Conservation (phyloP, 1,140 invertebrate genomes). For the Hylyphantes graminicola region DNA sequence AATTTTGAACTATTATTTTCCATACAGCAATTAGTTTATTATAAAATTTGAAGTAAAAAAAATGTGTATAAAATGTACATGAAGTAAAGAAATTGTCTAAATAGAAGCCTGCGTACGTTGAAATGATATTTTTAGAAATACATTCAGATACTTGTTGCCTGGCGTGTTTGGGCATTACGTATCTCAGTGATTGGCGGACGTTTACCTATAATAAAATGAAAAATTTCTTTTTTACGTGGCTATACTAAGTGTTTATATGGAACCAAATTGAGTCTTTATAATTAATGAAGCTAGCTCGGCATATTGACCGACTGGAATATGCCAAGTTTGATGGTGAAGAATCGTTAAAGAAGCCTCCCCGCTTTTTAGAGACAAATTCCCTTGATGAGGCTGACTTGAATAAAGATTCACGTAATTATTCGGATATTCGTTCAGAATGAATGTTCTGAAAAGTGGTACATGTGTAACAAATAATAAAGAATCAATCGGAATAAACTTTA, state of each 20-base stretch:
- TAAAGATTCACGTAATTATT: too few relatives aligned
- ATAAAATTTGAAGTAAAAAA: too few relatives aligned
- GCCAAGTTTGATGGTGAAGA: conserved; percentile 11
- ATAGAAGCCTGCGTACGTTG: conserved; percentile 4
- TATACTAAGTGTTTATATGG: not conserved
- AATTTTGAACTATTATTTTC: too few relatives aligned
- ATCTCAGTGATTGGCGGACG: not conserved
- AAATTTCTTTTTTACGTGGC: conserved; percentile 19
- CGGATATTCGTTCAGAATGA: too few relatives aligned
- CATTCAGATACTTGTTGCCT: conserved; percentile 23
- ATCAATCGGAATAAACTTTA: too few relatives aligned
- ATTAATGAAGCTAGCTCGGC: conserved; percentile 15
- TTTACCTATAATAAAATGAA: conserved; percentile 14
- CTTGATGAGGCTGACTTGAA: not conserved
- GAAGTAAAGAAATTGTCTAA: too few relatives aligned
- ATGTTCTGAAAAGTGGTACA: too few relatives aligned
- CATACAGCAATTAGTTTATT: too few relatives aligned
- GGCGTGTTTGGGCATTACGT: conserved; percentile 7
- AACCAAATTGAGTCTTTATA: conserved; percentile 27
- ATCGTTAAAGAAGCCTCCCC: conserved; percentile 8
- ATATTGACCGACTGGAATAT: conserved; percentile 22
- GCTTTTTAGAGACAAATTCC: conserved; percentile 31
- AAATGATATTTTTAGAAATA: not conserved
- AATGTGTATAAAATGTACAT: too few relatives aligned
- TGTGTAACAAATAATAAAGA: too few relatives aligned